A percentile compares a stretch with the other conserved stretches of the same genome.
phyloP scores from a whole-genome alignment of 2,113 vertebrate genomes.

The Ceyx cyanopectus region DNA sequence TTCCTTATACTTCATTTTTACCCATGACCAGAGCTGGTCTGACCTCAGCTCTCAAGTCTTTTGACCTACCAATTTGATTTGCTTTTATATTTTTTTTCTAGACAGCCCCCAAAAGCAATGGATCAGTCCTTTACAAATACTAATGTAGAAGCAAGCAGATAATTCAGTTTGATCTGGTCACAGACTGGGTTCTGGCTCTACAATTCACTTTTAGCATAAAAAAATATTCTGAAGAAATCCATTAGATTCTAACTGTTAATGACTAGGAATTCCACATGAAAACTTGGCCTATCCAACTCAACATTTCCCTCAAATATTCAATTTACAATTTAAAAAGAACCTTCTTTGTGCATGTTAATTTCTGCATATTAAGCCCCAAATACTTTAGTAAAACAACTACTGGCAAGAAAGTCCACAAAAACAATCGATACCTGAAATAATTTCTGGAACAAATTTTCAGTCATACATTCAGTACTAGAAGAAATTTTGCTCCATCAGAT shows the following conservation, averaged over 20 bases:
- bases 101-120: neutral
- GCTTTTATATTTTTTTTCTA: neutral
- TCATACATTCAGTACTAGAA: neutral
- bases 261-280: neutral
- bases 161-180: constrained; percentile 35
- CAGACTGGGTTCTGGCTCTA: neutral
- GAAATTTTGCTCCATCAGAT: neutral
- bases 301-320: neutral
- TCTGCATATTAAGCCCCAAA: neutral
- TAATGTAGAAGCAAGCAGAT: constrained; percentile 12
- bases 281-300: neutral
- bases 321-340: neutral
- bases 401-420: neutral
- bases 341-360: neutral
- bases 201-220: neutral
- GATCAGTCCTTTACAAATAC: neutral
- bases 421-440: neutral
- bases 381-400: neutral
- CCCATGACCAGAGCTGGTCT: neutral
- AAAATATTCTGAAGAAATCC: neutral
- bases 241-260: neutral
- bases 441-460: neutral
- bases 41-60: neutral
- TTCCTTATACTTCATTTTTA: neutral
- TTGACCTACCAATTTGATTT: neutral